phyloP scores from a whole-genome alignment of 1,140 invertebrate species.

The Caenorhabditis latens region DNA sequence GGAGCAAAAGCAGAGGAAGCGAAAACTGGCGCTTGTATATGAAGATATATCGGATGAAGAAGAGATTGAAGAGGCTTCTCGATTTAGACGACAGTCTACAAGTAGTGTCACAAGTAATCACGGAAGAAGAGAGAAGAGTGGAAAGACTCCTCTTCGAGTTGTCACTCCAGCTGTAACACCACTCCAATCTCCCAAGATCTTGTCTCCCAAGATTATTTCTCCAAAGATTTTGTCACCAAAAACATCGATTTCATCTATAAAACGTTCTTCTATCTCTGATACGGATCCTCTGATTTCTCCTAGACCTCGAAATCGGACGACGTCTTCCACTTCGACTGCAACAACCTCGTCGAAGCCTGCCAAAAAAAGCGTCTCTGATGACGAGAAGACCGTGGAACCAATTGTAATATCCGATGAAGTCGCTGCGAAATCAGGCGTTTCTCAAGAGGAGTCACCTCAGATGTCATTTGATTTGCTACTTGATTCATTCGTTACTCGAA shows the following conservation, averaged over 20 bases:
- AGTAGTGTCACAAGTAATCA: background rate
- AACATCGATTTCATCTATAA: background rate
- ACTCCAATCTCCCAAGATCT: background rate
- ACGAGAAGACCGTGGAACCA: background rate
- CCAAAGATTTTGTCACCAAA: too few relatives aligned
- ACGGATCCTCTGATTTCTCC: constrained; percentile 8
- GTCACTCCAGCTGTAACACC: constrained; percentile 5
- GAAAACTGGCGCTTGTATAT: constrained; percentile 14
- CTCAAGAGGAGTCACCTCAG: too few relatives aligned
- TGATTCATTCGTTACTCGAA: too few relatives aligned
- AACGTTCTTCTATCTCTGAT: constrained; percentile 19
- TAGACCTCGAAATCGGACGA: background rate
- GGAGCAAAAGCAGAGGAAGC: background rate
- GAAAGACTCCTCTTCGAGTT: constrained; percentile 1
- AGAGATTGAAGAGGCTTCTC: background rate
- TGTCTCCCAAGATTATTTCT: constrained; percentile 23
- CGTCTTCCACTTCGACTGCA: constrained; percentile 19
- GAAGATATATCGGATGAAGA: constrained; percentile 44
- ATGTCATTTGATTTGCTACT: too few relatives aligned
- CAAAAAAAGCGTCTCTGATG: constrained; percentile 27
- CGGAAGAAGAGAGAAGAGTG: background rate
- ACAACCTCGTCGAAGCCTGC: constrained; percentile 17
- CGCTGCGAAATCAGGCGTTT: too few relatives aligned
- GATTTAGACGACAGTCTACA: background rate
- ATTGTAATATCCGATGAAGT: background rate